Evolutionary conservation across 2,888 invertebrate genomes (phyloP).

Genomic region (Callyntrura guangdongensis): DNA sequence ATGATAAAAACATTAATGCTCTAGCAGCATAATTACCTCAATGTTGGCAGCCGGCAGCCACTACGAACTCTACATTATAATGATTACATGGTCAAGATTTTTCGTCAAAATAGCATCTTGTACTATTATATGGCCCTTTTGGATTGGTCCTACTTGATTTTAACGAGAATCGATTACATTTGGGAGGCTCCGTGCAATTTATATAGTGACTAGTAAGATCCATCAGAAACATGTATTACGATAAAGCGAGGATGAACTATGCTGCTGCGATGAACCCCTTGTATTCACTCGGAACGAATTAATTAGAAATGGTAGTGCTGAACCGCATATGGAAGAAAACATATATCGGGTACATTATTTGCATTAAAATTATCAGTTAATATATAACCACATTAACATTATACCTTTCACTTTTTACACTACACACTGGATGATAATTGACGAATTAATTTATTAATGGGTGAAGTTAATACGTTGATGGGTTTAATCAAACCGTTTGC

Average conservation of each 20-base stretch:
- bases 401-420: constrained; percentile 40
- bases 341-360: not conserved
- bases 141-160: not conserved
- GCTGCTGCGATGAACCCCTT: not conserved
- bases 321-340: not conserved
- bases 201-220: not conserved
- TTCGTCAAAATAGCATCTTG: not conserved
- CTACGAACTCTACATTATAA: no score
- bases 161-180: not conserved
- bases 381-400: not conserved
- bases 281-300: constrained; percentile 52
- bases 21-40: no score
- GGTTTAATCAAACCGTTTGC: not conserved
- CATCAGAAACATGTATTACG: not conserved
- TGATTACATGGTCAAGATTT: no score
- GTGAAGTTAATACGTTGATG: not conserved
- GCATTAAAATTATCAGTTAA: not conserved
- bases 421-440: not conserved
- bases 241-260: not conserved
- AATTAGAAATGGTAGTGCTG: not conserved
- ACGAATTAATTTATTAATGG: not conserved
- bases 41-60: no score
- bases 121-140: not conserved
- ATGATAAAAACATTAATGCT: no score
- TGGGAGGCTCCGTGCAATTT: not conserved